A percentile compares a stretch with the other conserved stretches of the same genome.
Evolutionary conservation across 2,797 vertebrate genomes (phyloP).

Genomic region (Anableps anableps): DNA sequence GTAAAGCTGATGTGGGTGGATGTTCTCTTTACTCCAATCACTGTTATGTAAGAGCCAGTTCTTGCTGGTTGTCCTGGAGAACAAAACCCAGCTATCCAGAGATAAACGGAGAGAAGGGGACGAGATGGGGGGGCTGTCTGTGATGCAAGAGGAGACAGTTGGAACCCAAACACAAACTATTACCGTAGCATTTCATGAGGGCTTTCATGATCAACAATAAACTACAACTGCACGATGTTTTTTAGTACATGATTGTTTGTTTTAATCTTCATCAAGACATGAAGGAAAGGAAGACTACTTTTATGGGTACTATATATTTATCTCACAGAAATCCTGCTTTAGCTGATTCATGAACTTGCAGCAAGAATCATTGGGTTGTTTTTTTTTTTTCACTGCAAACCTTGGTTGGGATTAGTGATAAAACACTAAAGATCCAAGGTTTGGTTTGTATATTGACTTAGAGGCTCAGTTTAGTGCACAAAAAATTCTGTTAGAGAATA

Average conservation of each 20-base stretch:
- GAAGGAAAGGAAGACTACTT: not conserved
- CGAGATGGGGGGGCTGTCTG: not conserved
- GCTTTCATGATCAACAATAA: not conserved
- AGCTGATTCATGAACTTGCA: not conserved
- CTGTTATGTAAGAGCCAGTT: constrained; percentile 43
- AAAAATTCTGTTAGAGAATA: not conserved
- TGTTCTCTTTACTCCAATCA: constrained; percentile 32
- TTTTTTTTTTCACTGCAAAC: not conserved
- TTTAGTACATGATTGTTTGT: not conserved
- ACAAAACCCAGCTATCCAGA: constrained; percentile 25
- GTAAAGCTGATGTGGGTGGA: constrained; percentile 38
- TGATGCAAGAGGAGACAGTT: not conserved
- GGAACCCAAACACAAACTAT: not conserved
- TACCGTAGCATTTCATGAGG: not conserved
- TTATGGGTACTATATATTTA: not conserved
- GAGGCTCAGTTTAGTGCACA: not conserved
- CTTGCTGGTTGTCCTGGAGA: constrained; percentile 12
- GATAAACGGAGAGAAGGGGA: constrained; percentile 25
- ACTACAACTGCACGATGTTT: not conserved
- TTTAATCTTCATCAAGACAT: not conserved
- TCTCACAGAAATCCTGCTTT: not conserved
- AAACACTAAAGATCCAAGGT: not conserved
- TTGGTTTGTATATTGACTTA: not conserved
- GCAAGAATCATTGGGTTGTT: not conserved
- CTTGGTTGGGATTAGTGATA: not conserved